Evolutionary conservation across 1,140 invertebrate genomes (phyloP).

Genomic region (Rhyacophila brunnea): DNA sequence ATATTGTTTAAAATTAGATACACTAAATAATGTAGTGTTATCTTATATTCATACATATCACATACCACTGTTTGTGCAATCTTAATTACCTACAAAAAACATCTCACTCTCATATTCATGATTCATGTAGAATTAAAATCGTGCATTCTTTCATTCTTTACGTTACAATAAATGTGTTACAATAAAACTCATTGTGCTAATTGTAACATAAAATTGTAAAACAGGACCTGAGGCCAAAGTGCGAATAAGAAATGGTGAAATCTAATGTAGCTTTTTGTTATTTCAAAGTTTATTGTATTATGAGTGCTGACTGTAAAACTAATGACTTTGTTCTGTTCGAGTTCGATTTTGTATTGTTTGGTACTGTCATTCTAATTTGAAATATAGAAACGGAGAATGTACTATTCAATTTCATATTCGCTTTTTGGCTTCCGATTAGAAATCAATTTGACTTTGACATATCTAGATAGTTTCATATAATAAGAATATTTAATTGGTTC

Average conservation of each 20-base stretch:
- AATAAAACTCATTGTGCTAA: background rate
- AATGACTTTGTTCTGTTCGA: background rate
- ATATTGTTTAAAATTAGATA: constrained; percentile 3
- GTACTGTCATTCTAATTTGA: background rate
- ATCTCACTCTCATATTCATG: background rate
- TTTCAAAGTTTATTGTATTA: background rate
- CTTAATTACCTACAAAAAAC: background rate
- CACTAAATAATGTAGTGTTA: constrained; percentile 13
- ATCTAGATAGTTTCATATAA: constrained; percentile 13
- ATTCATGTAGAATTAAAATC: constrained; percentile 5
- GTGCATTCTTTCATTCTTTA: constrained; percentile 4
- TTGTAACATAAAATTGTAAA: background rate
- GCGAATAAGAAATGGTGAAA: background rate
- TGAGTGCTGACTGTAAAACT: background rate
- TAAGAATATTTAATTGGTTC: background rate
- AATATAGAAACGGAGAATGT: background rate
- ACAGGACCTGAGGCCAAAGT: background rate
- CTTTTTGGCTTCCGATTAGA: background rate
- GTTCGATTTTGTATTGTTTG: background rate
- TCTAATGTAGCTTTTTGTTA: background rate
- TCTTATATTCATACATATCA: constrained; percentile 30
- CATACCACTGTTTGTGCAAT: constrained; percentile 16
- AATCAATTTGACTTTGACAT: constrained; percentile 21
- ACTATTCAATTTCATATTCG: background rate
- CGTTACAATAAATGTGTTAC: constrained; percentile 13